Evolutionary conservation across 2,797 vertebrate species (phyloP).

Genomic region (Artibeus jamaicensis): DNA sequence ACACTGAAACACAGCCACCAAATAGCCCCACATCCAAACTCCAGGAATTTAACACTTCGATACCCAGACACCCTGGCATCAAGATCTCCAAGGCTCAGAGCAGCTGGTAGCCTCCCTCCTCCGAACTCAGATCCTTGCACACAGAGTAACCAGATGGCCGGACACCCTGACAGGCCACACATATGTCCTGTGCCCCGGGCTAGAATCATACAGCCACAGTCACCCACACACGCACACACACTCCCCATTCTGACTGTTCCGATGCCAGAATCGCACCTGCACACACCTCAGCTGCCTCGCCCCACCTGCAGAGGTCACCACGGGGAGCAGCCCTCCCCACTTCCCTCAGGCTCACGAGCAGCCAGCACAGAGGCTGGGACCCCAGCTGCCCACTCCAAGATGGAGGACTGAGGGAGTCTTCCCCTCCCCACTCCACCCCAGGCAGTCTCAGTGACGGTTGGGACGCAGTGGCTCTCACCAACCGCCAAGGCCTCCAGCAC

Average conservation of each 20-base stretch:
- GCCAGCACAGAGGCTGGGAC: neutral
- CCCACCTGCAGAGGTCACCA: neutral
- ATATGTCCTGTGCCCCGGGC: neutral
- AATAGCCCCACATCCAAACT: neutral
- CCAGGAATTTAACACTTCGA: neutral
- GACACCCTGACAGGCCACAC: neutral
- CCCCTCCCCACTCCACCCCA: neutral
- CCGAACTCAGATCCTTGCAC: neutral
- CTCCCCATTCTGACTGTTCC: neutral
- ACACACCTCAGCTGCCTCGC: neutral
- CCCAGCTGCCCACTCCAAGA: neutral
- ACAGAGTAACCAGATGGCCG: neutral
- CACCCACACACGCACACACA: neutral
- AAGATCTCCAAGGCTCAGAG: neutral
- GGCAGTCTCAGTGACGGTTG: constrained; percentile 32
- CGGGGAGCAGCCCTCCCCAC: neutral
- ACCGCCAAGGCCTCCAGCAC: constrained; percentile 12
- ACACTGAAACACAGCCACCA: neutral
- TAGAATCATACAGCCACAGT: neutral
- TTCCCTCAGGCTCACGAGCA: neutral
- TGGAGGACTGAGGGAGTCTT: neutral
- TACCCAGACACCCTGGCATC: neutral
- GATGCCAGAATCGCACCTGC: neutral
- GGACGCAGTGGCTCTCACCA: constrained; percentile 47
- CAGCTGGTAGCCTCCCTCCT: neutral